Evolutionary conservation across 2,113 vertebrate genomes (phyloP), one percentile per base, ranked within the genome.

Genomic region (Cyanoderma ruficeps): DNA sequence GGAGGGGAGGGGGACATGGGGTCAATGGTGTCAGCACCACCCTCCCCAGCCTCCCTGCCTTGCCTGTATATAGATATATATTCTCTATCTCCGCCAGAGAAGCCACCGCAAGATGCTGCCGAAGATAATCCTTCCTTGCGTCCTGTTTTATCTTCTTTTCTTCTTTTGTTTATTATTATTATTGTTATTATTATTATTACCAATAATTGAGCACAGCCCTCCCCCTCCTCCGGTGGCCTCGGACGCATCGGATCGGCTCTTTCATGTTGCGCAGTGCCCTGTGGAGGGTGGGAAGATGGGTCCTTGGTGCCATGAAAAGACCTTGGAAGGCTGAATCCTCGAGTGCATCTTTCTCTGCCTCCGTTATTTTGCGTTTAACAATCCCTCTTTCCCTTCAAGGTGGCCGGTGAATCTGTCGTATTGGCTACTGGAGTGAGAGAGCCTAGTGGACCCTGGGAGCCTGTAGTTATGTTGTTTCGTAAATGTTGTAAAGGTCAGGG

Each of bases 51-150:
- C 94, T 86, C 91, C 65, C 87, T 95, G 93, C 96, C 94, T 96
- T 89, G 89, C 93, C 93, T 97, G 97, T 98, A 97, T 87, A 98
- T 98, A 98, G 96, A 98, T 97, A 96, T 96, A 97, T 97, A 98
- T 96, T 95, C 92, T 97, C 96, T 97, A 97, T 98, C 97, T 98
- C 96, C 49, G 97, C 97, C 98, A 97, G 98, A 98, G 97, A 98
- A 97, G 95, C 96, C 97, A 97, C 98, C 42, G 81, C 97, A 95
- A 98, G 97, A 98, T 97, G 97, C 98, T 98, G 98, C 98, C 98
- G 98, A 98, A 97, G 97, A 98, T 97, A 97, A 98, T 95, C 97
- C 97, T 96, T 96, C 92, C 95, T 97, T 96, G 96, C 90, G 95
- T 98, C 96, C 96, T 96, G 93, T 97, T 97, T 95, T 96, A 95